Evolutionary conservation across 2,888 invertebrate genomes (phyloP).

Genomic region (Tetranychus piercei): DNA sequence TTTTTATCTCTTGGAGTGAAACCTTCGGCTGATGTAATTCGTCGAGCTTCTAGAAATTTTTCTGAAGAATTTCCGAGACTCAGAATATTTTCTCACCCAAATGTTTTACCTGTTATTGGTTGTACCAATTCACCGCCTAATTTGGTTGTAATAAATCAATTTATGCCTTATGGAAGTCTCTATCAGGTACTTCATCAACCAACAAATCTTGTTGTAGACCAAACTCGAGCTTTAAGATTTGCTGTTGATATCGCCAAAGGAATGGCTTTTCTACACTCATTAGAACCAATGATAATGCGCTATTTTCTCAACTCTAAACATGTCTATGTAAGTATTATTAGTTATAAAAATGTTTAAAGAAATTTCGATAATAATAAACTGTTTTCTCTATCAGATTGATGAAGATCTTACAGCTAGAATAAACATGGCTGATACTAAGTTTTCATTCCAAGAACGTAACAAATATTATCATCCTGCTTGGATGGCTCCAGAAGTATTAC

Average conservation of each 20-base stretch:
- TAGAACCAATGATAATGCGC: slow-evolving; percentile 66
- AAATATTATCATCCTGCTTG: slow-evolving; percentile 86
- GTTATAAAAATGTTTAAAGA: background rate
- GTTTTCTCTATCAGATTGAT: slow-evolving; percentile 50
- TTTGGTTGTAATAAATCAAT: slow-evolving; percentile 78
- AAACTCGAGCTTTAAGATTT: slow-evolving; percentile 73
- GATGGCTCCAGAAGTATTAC: slow-evolving; percentile 93
- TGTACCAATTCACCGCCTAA: slow-evolving; percentile 78
- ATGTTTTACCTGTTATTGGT: slow-evolving; percentile 79
- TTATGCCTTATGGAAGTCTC: slow-evolving; percentile 87
- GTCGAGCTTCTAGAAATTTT: slow-evolving; percentile 80
- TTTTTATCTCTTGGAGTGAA: slow-evolving; percentile 50
- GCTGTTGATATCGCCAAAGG: slow-evolving; percentile 85
- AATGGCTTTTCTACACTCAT: slow-evolving; percentile 85
- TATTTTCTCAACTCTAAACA: slow-evolving; percentile 83
- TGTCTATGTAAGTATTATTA: slow-evolving; percentile 57
- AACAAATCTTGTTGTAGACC: slow-evolving; percentile 60
- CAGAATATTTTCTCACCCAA: slow-evolving; percentile 94
- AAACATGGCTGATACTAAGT: slow-evolving; percentile 97
- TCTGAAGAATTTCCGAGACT: slow-evolving; percentile 95
- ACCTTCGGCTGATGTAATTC: slow-evolving; percentile 56
- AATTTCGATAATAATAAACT: background rate
- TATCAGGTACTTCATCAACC: slow-evolving; percentile 66
- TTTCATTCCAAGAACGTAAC: slow-evolving; percentile 92
- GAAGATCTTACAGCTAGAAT: slow-evolving; percentile 91